Base-by-base conservation (phyloP, 1,140 invertebrate genomes). In the Conus betulinus region DNA sequence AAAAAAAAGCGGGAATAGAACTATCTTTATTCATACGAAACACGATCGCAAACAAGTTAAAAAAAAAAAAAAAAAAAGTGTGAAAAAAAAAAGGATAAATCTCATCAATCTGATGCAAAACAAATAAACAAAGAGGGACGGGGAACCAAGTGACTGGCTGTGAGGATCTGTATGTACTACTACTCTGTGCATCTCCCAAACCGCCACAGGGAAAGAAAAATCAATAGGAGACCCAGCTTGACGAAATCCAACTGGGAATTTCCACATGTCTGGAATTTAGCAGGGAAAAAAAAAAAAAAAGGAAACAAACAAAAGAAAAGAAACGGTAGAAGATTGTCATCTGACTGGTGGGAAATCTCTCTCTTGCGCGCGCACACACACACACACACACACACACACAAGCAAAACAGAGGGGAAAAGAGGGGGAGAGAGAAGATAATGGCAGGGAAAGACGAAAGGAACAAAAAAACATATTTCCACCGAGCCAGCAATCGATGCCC, bases 361-460 rank as follows among this genome's bases (percentile, higher is more conserved):
- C 60, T 63, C 4, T 63, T 4, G 0, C 17, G 1, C 60, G 60
- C 60, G 10, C 60, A 63, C 60, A 0, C 60, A 63, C 39, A 39
- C 39, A 39, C 39, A 39, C 39, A 20, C 1, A 63, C 60, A 63
- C 60, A 4, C 60, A 63, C 60, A 4, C 60, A 63, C 60, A 63
- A 0, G 60, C 10, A 63, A 1, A 63, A 63, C 11, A 63, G 60
- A 63, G 60, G 17, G 60, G 17, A 20, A 60, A 17, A 60, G 57
- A 63, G 60, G n/a, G 3, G 15, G 39, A 6, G 60, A 87, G 39
- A 87, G 85, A 76, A 76, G 39, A 87, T 67, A 87, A 17, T 76
- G 85, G 51, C n/a, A 87, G 71, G 76, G 39, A 87, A 67, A 87
- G 39, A 87, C 25, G 76, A 17, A 87, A 67, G 76, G 25, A 71